phyloP scores from a whole-genome alignment of 2,888 invertebrate genomes.

The Megamerina dolium region DNA sequence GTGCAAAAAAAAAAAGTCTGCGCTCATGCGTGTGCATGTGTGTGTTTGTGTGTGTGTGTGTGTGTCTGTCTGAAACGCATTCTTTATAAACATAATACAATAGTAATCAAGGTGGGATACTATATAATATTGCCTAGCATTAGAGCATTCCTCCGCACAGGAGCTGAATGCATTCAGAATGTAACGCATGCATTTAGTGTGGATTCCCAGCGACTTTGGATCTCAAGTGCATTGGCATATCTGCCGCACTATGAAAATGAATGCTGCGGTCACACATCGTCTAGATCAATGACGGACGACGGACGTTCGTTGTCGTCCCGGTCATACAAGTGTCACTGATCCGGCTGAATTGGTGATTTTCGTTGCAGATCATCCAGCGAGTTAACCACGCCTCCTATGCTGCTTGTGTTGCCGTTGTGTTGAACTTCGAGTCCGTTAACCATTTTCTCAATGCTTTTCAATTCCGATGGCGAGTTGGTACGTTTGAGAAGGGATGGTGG shows the following conservation, averaged over 20 bases:
- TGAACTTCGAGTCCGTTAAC: conserved; percentile 91
- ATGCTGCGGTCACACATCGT: conserved; percentile 46
- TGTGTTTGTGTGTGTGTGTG: conserved; percentile 7
- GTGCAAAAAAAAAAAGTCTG: too few species aligned
- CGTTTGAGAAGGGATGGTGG: conserved; percentile 47
- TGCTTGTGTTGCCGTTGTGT: conserved; percentile 50
- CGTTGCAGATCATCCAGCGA: conserved; percentile 30
- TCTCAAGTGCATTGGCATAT: too few species aligned
- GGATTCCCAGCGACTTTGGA: too few species aligned
- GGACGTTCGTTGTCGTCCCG: conserved; percentile 44
- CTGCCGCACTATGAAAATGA: neutral
- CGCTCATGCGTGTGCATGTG: neutral
- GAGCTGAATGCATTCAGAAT: too few species aligned
- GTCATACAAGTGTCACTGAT: conserved; percentile 50
- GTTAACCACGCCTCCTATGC: conserved; percentile 18
- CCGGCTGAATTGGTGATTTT: conserved; percentile 31
- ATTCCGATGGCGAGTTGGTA: conserved; percentile 58
- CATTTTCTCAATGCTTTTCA: conserved; percentile 96
- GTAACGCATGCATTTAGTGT: too few species aligned
- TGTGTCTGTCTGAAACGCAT: neutral
- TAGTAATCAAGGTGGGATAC: too few species aligned
- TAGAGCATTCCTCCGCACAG: too few species aligned
- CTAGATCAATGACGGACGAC: conserved; percentile 48
- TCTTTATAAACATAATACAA: too few species aligned
- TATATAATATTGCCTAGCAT: too few species aligned